These are phyloP conservation scores for Cerastis leucographa DNA, from an alignment of 2,888 invertebrate species.

Conservation along the genomic window DNA sequence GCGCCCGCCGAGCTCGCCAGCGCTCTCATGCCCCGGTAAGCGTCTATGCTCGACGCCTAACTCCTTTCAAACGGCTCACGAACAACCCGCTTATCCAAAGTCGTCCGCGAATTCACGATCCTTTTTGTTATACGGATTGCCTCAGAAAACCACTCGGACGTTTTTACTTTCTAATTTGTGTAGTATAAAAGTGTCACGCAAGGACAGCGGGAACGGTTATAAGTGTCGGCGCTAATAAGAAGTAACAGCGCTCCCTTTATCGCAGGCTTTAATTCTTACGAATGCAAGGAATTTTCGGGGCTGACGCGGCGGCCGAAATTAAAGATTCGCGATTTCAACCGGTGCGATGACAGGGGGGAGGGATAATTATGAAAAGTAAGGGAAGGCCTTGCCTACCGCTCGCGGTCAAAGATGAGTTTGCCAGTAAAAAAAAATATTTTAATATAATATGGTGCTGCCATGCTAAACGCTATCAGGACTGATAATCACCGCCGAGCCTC, in stretches of 20 bases:
- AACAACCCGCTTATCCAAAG: slow-evolving; percentile 75
- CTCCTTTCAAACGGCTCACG: slow-evolving; percentile 80
- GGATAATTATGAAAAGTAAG: slow-evolving; percentile 83
- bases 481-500: slow-evolving; percentile 86
- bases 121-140: slow-evolving; percentile 66
- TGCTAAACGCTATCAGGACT: slow-evolving; percentile 82
- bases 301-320: slow-evolving; percentile 75
- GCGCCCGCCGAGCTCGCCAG: slow-evolving; percentile 38
- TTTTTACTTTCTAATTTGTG: slow-evolving; percentile 69
- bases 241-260: slow-evolving; percentile 77
- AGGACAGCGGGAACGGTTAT: slow-evolving; percentile 72
- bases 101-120: slow-evolving; percentile 65
- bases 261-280: slow-evolving; percentile 75
- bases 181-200: slow-evolving; percentile 67
- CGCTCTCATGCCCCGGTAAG: slow-evolving; percentile 76
- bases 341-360: slow-evolving; percentile 78
- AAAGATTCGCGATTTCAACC: slow-evolving; percentile 80
- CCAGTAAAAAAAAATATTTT: slow-evolving; percentile 80
- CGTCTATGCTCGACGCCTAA: slow-evolving; percentile 77
- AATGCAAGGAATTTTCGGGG: slow-evolving; percentile 75
- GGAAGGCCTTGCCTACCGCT: slow-evolving; percentile 63
- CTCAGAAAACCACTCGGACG: slow-evolving; percentile 64
- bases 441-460: slow-evolving; percentile 84
- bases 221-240: slow-evolving; percentile 82
- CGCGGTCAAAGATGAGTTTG: slow-evolving; percentile 79